Evolutionary conservation across 2,113 vertebrate species (phyloP).

Genomic region (Monarcha castaneiventris): DNA sequence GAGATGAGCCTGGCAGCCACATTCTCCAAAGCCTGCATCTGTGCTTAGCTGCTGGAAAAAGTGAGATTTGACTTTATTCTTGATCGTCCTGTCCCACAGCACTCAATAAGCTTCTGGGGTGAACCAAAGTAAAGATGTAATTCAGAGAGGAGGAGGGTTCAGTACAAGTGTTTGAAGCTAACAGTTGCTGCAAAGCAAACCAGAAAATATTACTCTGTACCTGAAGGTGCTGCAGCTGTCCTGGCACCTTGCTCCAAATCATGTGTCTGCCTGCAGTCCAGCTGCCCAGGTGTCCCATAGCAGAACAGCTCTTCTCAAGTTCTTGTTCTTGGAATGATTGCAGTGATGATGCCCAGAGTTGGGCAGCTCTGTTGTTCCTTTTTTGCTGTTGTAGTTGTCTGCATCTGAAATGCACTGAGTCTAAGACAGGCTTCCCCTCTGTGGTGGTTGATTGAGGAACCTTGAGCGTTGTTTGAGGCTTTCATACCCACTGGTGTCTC

Average conservation of each 20-base stretch:
- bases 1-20: background rate
- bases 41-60: background rate
- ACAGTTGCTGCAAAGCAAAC: background rate
- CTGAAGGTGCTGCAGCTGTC: background rate
- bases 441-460: accelerated
- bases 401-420: background rate
- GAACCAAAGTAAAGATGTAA: background rate
- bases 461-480: background rate
- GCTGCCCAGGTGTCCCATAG: background rate
- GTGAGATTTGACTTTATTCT: background rate
- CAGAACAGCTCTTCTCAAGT: background rate
- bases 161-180: background rate
- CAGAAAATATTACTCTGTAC: background rate
- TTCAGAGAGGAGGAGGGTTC: background rate
- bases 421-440: background rate
- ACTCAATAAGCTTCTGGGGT: background rate
- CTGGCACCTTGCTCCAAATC: background rate
- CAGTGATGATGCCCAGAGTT: background rate
- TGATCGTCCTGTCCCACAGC: background rate
- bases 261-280: background rate
- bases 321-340: background rate
- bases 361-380: background rate
- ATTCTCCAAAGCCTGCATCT: background rate
- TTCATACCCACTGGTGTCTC: background rate
- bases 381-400: background rate